Evolutionary conservation across 2,888 invertebrate species (phyloP).

Genomic region (Tenthredo amoena): DNA sequence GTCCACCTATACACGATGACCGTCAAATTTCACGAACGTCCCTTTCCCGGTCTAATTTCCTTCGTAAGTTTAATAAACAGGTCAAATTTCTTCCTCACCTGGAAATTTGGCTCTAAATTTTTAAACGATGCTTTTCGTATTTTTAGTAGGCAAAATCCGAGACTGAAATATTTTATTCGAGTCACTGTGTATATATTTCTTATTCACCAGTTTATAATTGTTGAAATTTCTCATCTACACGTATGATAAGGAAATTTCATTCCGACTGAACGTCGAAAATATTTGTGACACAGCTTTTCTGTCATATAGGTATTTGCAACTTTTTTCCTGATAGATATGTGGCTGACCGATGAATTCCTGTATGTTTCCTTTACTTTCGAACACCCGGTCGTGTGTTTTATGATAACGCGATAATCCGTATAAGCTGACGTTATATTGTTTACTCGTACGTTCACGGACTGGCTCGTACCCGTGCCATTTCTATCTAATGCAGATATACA

Average conservation of each 20-base stretch:
- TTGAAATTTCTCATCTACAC: background rate
- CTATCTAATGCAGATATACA: background rate
- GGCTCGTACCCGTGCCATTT: background rate
- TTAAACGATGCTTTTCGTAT: too few relatives aligned
- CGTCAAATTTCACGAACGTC: background rate
- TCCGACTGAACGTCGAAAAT: background rate
- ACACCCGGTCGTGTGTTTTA: conserved; percentile 11
- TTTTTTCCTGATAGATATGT: background rate
- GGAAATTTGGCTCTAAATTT: too few relatives aligned
- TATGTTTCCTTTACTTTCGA: conserved; percentile 11
- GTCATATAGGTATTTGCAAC: background rate
- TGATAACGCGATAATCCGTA: conserved; percentile 19
- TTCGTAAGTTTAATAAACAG: too few relatives aligned
- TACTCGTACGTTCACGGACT: conserved; percentile 12
- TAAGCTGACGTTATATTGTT: conserved; percentile 29
- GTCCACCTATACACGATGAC: background rate
- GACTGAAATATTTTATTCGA: background rate
- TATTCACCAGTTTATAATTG: background rate
- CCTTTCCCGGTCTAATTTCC: background rate
- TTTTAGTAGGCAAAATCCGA: background rate
- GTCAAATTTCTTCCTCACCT: background rate
- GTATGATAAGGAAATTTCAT: background rate
- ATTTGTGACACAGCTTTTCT: background rate
- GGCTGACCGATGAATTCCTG: background rate
- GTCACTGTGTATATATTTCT: background rate